Base-by-base conservation (phyloP, 2,888 invertebrate genomes). In the Idaea biselata region DNA sequence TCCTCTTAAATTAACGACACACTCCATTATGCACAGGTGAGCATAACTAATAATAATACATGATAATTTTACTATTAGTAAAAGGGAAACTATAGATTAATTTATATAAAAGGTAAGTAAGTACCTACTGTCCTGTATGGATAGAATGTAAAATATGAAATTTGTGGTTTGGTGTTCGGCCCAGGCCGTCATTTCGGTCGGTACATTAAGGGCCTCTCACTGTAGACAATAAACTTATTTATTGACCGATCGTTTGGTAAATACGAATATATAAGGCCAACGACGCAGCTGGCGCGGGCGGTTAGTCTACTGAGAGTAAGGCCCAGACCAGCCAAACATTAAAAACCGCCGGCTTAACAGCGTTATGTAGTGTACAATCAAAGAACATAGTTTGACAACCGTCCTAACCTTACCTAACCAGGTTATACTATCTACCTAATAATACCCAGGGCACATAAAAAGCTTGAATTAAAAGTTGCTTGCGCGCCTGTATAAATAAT, bases 91-190 rank as follows among this genome's bases (percentile, higher is more conserved):
- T 44, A n/a, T n/a, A 44, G 44, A 11, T 44, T 8, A 44, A 44
- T 14, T 14, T 11, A 44, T 44, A 44, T 14, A 44, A 11, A 14
- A 44, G 11, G 11, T 44, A 44, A 44, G 25, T 25, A 25, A 25
- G 5, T 25, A 25, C 1, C 8, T 33, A 33, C 33, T 33, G 14
- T 44, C 44, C 44, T 44, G 14, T 44, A 68, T 66, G 58, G 56
- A 58, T 62, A 61, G 63, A 70, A 69, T 72, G 72, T 70, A 80
- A 87, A 85, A 87, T 86, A 89, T 86, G 82, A 85, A 87, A 87
- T 86, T 86, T 82, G 83, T 77, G 83, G 81, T 73, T 80, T 81
- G 74, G 78, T 84, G 83, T 82, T 83, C 81, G 80, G 75, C 73
- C 77, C 73, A 78, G 74, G 77, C 81, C 82, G 80, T 84, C 84